Base-by-base conservation (phyloP, 2,888 invertebrate species). In the Abrostola triplasia region DNA sequence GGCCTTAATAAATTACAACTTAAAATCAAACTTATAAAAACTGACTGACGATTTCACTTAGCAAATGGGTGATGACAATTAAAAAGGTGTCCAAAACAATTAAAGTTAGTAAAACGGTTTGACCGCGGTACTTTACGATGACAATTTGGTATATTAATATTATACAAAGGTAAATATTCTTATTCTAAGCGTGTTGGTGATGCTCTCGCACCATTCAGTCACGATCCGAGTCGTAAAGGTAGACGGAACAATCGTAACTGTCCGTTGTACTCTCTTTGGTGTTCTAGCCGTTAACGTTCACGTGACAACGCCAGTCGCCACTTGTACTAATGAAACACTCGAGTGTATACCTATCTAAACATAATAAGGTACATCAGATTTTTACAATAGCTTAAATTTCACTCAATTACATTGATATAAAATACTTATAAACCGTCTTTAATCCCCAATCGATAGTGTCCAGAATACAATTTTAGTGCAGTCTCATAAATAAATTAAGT, bases 271-370 rank as follows among this genome's bases (percentile, higher is more conserved):
- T 64, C 86, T 93, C 94, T 94, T 94, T 94, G 94, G 94, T 94
- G 93, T 90, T 92, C 94, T 94, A 94, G 94, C 94, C 92, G 94
- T 91, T 88, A 84, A 82, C 76, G 70, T 78, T 84, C 83, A 79
- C 77, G 77, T 83, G 83, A 80, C 73, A 78, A 83, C 77, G 79
- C 72, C 76, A 79, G 71, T 47, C 77, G 79, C 76, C 72, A 73
- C 72, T 68, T 64, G 79, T 80, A 84, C 73, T 66, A 68, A 77
- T 76, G 64, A 72, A 76, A 72, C 77, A 79, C 70, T 67, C 70
- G 70, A 77, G 68, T 76, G 72, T 73, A 64, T 70, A 79, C 70
- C 71, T 79, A 80, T 64, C 62, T 73, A 68, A 70, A 71, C 56
- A 66, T 74, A 78, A 76, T 77, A 77, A 74, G 71, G 70, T 78